Evolutionary conservation across 2,797 vertebrate species (phyloP), one percentile per base, ranked within the genome.

Genomic region (Enteromius paludinosus): DNA sequence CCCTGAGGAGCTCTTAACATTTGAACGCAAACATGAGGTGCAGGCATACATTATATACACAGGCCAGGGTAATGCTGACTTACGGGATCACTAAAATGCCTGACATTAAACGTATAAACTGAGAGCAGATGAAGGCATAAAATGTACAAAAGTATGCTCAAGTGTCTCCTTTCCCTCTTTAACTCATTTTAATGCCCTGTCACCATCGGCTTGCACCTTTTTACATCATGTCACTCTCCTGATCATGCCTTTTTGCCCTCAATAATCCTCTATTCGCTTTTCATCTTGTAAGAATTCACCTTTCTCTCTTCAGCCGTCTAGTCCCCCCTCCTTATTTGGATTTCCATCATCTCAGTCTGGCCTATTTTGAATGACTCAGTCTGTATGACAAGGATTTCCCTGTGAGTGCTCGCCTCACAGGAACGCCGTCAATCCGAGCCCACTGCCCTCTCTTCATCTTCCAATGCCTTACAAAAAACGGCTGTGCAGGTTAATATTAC

Each of bases 371-470:
- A 61, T 43, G 33, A 81, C 52, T 76, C 62, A 69, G 41, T 52
- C 54, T 47, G 38, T 30, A 61, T 9, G 14, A 76, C 68, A 70
- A 69, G 65, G 47, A 23, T 79, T 82, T 86, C 75, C 69, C 23
- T 43, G 25, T 8, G 43, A 74, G 70, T 15, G 33, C 8, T 41
- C 3, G n/a, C 64, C 85, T 59, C 66, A 76, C 7, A 25, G 70
- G 75, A 75, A 47, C 33, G 0, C 25, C 45, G 41, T 72, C 65
- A 73, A 62, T 82, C 68, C 47, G 49, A 73, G 70, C 76, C 79
- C 62, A 54, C 73, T 84, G 72, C 75, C 68, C 41, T 73, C 35
- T 59, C n/a, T 74, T 85, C 65, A 84, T 72, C 72, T 82, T 45
- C 5, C 23, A 38, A 56, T 75, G 70, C 43, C 74, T 79, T 70